Evolutionary conservation across 2,888 invertebrate genomes (phyloP), one percentile per base, ranked within the genome.

Genomic region (Diadromus collaris): DNA sequence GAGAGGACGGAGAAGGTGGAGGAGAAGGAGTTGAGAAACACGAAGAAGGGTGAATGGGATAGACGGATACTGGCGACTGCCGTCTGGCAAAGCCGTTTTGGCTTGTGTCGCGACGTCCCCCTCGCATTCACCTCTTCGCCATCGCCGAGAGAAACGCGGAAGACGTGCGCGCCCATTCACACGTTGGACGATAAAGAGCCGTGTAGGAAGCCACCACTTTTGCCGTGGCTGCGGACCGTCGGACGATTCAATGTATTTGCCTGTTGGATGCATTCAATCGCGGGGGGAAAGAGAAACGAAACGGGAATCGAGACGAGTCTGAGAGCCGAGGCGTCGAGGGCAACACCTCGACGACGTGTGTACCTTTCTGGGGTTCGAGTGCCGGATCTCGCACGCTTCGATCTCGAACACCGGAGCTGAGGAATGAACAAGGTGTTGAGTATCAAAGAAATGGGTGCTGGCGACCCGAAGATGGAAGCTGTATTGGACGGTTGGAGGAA

Each of bases 101-200:
- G 72, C 51, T 64, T 63, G 67, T 56, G 64, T 70, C 76, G 67
- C 46, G 61, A 68, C 58, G 63, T 69, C 29, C 38, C 64, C 54
- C 21, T 65, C 70, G 56, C 32, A 41, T 46, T 54, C 56, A 54
- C 7, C 41, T 48, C 24, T 51, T 84, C 83, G 78, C 81, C 81
- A 79, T 75, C 82, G 32, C 38, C 44, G 5, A 29, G 19, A 38
- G 60, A 71, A 56, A 56, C 78, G 61, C 74, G 41, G 63, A 69
- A 51, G 68, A 67, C 54, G 48, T 54, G 78, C 83, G 78, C 83
- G 78, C 82, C 83, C 82, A 88, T 89, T 89, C 89, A 89, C 87
- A 87, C 86, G 87, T 79, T 27, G 84, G 80, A 76, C 83, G 83
- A 84, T 87, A 86, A 88, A 88, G 86, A 63, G 68, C 75, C 65